Evolutionary conservation across 2,888 invertebrate species (phyloP), one percentile per base, ranked within the genome.

Genomic region (Orthosia incerta): DNA sequence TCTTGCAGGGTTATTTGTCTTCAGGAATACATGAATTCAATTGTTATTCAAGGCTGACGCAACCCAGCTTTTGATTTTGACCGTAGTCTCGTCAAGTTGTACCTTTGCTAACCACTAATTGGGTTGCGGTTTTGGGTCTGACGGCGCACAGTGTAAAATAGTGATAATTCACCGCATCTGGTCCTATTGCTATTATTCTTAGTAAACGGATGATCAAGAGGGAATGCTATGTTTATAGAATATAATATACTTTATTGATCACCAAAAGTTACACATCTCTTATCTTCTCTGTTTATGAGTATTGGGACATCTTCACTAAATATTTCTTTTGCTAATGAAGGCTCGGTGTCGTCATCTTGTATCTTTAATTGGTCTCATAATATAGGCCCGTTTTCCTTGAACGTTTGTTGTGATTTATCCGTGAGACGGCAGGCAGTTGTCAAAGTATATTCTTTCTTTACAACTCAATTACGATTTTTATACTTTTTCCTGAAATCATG

Each of bases 41-140:
- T 53, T 69, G n/a, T 45, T 66, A 71, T 63, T 76, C 45, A 55
- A 70, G 77, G 61, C 39, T 57, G 69, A 50, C 60, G 69, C 48
- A 57, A 65, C n/a, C 61, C 64, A 51, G 62, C 53, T 61, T 65
- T 56, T 57, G 65, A 61, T 82, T 61, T 57, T 20, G 48, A 15
- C 45, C 57, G 65, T 59, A 71, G 60, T 46, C 63, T 63, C 66
- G 64, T 66, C 66, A 65, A 57, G 62, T 66, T 75, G 57, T 39
- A 71, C 56, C 76, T 45, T 53, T 48, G 65, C 70, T 59, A 59
- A 50, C 82, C 71, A 76, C 62, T 71, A 71, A 77, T 77, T 65
- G 82, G 69, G 81, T 65, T 80, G 63, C n/a, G 81, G 76, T 62
- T 31, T 57, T 11, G 51, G 76, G 48, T 53, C 57, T 50, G 53